Base-by-base conservation (phyloP, 1,140 invertebrate species). In the Mya arenaria region DNA sequence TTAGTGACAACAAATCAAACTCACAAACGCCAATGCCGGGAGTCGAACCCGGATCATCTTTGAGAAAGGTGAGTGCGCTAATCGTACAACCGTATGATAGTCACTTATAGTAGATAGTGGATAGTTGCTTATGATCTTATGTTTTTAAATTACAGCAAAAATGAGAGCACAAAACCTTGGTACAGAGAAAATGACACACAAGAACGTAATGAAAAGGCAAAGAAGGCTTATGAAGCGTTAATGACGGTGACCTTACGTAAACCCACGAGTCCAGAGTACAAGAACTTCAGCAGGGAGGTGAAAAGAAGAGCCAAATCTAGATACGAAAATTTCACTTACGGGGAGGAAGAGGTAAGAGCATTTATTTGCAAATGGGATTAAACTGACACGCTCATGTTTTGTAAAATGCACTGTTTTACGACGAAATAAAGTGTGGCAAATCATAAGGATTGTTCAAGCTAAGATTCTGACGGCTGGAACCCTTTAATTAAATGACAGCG, bases 231-330 rank as follows among this genome's bases (percentile, higher is more conserved):
- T 93, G 96, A 97, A 82, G 96, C 97, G 0, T 93, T 99, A 65
- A 94, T 99, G 62, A 99, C 97, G 0, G 96, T 99, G n/a, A 98
- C 97, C 0, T 94, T 96, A 8, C 90, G 95, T 41, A 96, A 97
- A 13, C 97, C 97, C 0, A 96, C 97, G 81, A 91, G 90, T 73
- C 83, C 87, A 19, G 89, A 89, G 30, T 93, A 92, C 74, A 81
- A 84, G 15, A 86, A 95, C 48, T 97, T 97, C 90, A 97, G 96
- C 41, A 94, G 95, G 36, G 90, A 94, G 91, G 97, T 98, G 0
- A 98, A 98, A 92, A 93, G 94, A 39, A 93, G 97, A 10, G 97
- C 97, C 0, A 94, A 95, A 36, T 94, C 94, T 39, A 95, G 96
- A 87, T 98, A 97, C 92, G 96, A 96, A 89, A 97, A 97, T 90